Base-by-base conservation (phyloP, 2,113 vertebrate species). In the Trichomycterus rosablanca region DNA sequence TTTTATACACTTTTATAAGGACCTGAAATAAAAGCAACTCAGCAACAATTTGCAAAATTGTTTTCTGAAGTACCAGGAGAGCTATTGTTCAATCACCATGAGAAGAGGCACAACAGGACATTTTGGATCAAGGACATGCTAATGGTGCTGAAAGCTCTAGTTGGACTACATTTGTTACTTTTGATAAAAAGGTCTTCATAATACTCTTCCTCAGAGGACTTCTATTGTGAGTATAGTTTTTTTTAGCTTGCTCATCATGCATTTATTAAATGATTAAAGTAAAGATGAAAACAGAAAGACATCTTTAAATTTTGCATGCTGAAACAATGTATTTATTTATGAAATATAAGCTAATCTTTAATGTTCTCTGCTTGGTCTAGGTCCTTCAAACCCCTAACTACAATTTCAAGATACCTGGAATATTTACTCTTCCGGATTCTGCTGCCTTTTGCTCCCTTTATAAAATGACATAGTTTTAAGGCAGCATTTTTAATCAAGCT, bases 1-100 rank as follows among this genome's bases (percentile, higher is more conserved):
- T 84, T 87, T 71, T 81, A 81, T 82, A 82, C 22, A 79, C 80
- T 78, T 76, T 78, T 71, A 74, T 53, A 80, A 71, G 81, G 77
- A 77, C 73, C 75, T 81, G 80, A 81, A 76, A 83, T 70, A 49
- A 67, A 74, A 77, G 70, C 67, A 61, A 77, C 44, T 74, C 66
- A 72, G 76, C 67, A 52, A 30, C 2, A 15, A 34, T 44, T 44
- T 26, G 7, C n/a, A 23, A 11, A n/a, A n/a, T n/a, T 23, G 14
- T 52, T 43, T 53, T 43, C 19, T 26, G 20, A 51, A 48, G 12
- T 63, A 53, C 28, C 20, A 18, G 39, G 45, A 45, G 30, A 56
- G 28, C 30, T 32, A 24, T 54, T 9, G 11, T 23, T 46, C 40
- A n/a, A 11, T 48, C 34, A 52, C 22, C 37, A 60, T 43, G 37